Percentiles rank a stretch among this genome's conserved stretches.
Conservation (phyloP, 2,888 invertebrate genomes). For the Unio pictorum region DNA sequence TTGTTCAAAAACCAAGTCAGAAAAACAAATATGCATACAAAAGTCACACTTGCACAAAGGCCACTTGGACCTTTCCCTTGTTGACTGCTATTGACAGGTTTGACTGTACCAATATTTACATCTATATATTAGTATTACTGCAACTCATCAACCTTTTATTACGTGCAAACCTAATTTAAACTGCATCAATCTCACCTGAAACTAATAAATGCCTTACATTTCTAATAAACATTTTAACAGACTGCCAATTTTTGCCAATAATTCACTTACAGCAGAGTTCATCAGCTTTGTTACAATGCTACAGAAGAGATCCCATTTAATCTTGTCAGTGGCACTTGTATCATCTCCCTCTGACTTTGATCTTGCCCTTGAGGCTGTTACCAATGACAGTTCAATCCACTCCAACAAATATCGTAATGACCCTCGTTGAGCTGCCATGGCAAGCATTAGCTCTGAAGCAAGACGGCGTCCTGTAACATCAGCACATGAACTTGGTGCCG, state of each 20-base stretch:
- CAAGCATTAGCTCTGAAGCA: conserved; percentile 75
- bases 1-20: no score
- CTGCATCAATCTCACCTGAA: no score
- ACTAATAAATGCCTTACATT: no score
- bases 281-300: conserved; percentile 64
- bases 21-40: no score
- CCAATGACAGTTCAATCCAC: conserved; percentile 78
- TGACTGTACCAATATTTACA: no score
- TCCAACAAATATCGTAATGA: conserved; percentile 77
- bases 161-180: no score
- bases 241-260: not conserved
- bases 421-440: conserved; percentile 77
- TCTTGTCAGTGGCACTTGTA: conserved; percentile 37
- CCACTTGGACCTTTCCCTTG: no score
- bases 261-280: conserved; percentile 61
- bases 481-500: conserved; percentile 74
- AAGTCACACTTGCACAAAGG: no score
- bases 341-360: conserved; percentile 25
- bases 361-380: conserved; percentile 51
- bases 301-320: conserved; percentile 59
- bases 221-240: no score
- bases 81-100: no score
- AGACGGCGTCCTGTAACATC: conserved; percentile 71
- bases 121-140: no score
- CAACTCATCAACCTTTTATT: no score